A percentile compares a stretch with the other conserved stretches of the same genome.
phyloP scores from a whole-genome alignment of 2,888 invertebrate genomes.

The Atherix ibis region DNA sequence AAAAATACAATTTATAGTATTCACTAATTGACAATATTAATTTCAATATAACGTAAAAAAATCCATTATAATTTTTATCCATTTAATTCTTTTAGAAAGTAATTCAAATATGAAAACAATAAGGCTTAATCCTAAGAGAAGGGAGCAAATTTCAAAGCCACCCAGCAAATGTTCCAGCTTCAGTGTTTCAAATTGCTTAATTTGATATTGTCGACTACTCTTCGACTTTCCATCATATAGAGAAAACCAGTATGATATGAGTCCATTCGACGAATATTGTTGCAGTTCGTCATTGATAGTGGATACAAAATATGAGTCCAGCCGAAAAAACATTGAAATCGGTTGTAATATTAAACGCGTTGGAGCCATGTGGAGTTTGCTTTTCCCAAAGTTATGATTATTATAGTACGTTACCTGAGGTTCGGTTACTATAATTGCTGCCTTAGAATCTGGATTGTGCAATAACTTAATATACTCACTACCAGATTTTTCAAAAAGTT shows the following conservation, averaged over 20 bases:
- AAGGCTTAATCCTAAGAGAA: neutral
- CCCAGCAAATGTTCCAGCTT: neutral
- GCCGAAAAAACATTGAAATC: conserved; percentile 2
- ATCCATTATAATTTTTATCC: neutral
- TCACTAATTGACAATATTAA: no score
- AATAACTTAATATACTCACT: no score
- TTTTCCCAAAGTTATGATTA: neutral
- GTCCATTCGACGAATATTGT: neutral
- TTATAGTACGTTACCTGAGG: neutral
- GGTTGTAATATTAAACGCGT: neutral
- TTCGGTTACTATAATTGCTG: neutral
- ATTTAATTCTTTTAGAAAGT: neutral
- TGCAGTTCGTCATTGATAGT: conserved; percentile 1
- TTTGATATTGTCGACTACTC: no score
- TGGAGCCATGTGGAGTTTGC: neutral
- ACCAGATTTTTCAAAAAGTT: neutral
- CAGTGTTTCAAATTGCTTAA: no score
- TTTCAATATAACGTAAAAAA: no score
- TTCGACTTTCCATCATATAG: no score
- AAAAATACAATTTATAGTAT: no score
- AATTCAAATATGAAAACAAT: conserved; percentile 2
- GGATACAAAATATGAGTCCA: conserved; percentile 2
- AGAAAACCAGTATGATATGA: neutral
- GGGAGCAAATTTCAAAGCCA: neutral
- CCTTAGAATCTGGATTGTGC: neutral